phyloP scores from a whole-genome alignment of 2,888 invertebrate species.

The Oscheius sp. region DNA sequence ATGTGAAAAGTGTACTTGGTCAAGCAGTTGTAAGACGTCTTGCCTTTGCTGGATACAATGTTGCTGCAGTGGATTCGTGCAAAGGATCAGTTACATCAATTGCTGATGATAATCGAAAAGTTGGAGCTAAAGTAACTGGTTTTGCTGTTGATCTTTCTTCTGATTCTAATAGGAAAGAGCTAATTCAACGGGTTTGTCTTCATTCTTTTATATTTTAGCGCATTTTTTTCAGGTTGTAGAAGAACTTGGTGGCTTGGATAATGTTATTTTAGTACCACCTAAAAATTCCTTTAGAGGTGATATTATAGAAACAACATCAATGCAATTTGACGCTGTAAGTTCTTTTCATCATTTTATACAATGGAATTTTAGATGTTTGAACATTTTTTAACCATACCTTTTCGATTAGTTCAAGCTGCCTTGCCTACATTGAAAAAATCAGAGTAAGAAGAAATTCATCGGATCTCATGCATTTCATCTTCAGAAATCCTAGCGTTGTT shows the following conservation, averaged over 20 bases:
- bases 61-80: slow-evolving; percentile 51
- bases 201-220: neutral
- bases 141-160: slow-evolving; percentile 44
- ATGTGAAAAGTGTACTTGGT: slow-evolving; percentile 51
- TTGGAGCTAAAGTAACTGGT: slow-evolving; percentile 50
- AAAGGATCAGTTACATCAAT: slow-evolving; percentile 44
- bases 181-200: slow-evolving; percentile 41
- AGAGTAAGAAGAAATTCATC: slow-evolving; percentile 41
- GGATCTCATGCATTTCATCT: neutral
- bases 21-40: slow-evolving; percentile 57
- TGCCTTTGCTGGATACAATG: slow-evolving; percentile 57
- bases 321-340: slow-evolving; percentile 31
- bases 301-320: slow-evolving; percentile 46
- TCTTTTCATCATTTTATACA: neutral
- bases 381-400: slow-evolving; percentile 60
- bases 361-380: slow-evolving; percentile 46
- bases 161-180: slow-evolving; percentile 45
- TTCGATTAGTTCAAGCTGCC: slow-evolving; percentile 53
- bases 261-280: slow-evolving; percentile 52
- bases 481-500: slow-evolving; percentile 53
- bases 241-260: slow-evolving; percentile 47
- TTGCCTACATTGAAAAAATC: slow-evolving; percentile 58
- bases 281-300: slow-evolving; percentile 61
- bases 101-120: slow-evolving; percentile 54
- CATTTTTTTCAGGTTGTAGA: slow-evolving; percentile 33